Base-by-base conservation (phyloP, 2,797 vertebrate species). In the Botia almorhae region DNA sequence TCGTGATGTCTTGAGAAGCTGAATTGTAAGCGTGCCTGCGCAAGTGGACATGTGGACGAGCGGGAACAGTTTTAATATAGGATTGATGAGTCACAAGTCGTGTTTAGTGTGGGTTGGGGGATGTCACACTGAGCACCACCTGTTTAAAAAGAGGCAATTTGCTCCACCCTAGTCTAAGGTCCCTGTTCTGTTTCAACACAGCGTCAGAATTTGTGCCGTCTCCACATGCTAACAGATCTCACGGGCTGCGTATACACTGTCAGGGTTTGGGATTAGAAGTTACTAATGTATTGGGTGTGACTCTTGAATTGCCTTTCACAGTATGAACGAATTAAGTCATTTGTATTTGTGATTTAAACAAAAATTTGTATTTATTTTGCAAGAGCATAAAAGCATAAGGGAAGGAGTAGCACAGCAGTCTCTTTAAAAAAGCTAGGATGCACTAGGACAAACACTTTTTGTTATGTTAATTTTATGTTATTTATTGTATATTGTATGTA, bases 61-160 rank as follows among this genome's bases (percentile, higher is more conserved):
- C 73, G 8, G 72, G 68, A 68, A 39, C 23, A 16, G 55, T 73
- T 76, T 77, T 83, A 83, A 81, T 81, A 83, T 81, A 69, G 69
- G 14, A 76, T 60, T 26, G 11, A 53, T 80, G 81, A 81, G 72
- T 86, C 83, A 70, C 56, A 43, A 77, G 56, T 81, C 68, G 16
- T 74, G 76, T 76, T 53, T 73, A 26, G 69, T 85, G 74, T 73
- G 72, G 74, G 71, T 67, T 58, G 73, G 50, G 63, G 58, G 68
- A 53, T 68, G 70, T 76, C 83, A 86, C 68, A 81, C 81, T 68
- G 76, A 76, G 85, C 39, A 58, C 78, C 83, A 86, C 85, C 83
- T 86, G 85, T 85, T 79, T 79, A 81, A 68, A 29, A 23, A 81
- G 43, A 68, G 43, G n/a, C 76, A 76, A 69, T 53, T 69, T 78